These are phyloP conservation scores for Phaethornis superciliosus DNA, from an alignment of 2,113 vertebrate species.

Conservation along the genomic window DNA sequence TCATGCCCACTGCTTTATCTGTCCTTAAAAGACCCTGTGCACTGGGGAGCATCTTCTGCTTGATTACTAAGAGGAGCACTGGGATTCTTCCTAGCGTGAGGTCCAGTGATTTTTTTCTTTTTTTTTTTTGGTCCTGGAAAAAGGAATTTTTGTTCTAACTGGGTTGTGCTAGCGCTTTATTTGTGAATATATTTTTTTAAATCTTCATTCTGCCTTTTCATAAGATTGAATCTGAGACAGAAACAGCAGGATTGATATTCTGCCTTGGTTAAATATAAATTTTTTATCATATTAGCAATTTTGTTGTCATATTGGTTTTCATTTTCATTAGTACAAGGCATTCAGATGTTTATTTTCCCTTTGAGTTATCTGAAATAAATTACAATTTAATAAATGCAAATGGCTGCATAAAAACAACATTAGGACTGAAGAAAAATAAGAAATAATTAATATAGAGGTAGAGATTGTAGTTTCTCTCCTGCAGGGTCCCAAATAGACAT, in stretches of 20 bases:
- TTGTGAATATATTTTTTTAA: not conserved
- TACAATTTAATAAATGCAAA: slow-evolving; percentile 22
- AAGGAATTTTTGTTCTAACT: not conserved
- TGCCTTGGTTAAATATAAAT: not conserved
- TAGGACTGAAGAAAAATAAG: not conserved
- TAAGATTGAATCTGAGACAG: slow-evolving; percentile 6
- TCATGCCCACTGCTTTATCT: not conserved
- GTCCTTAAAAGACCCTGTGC: not conserved
- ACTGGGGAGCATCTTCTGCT: rapidly evolving
- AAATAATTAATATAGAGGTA: not conserved
- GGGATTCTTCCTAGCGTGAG: not conserved
- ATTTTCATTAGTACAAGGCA: not conserved
- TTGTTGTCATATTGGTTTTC: slow-evolving; percentile 39
- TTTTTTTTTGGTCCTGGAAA: not conserved
- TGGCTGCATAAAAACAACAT: not conserved
- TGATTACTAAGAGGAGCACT: not conserved
- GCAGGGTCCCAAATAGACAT: not conserved
- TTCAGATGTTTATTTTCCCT: slow-evolving; percentile 56
- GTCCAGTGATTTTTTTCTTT: not conserved
- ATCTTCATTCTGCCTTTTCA: not conserved
- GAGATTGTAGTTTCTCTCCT: not conserved
- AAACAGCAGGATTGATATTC: slow-evolving; percentile 46
- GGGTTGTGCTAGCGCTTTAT: not conserved
- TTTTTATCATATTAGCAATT: slow-evolving; percentile 50
- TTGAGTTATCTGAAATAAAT: slow-evolving; percentile 5